Conservation (phyloP, 2,888 invertebrate species). For the Catocala sponsa region DNA sequence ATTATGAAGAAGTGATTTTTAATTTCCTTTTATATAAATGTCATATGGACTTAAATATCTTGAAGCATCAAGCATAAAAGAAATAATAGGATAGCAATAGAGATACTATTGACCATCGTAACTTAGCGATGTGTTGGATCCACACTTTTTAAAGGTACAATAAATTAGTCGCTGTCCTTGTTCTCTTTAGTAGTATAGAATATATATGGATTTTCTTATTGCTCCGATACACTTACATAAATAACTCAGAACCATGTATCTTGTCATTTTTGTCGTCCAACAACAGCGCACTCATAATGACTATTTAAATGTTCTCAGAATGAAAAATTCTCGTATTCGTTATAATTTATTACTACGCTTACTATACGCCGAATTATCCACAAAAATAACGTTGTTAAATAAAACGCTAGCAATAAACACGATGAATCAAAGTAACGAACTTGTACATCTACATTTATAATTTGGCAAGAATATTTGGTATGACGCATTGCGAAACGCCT, state of each 20-base stretch:
- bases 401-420: constrained; percentile 38
- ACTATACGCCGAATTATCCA: constrained; percentile 6
- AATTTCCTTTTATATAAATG: too few relatives aligned
- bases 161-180: too few relatives aligned
- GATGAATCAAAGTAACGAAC: constrained; percentile 43
- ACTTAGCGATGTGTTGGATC: too few relatives aligned
- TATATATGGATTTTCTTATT: too few relatives aligned
- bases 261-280: constrained; percentile 1
- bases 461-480: constrained; percentile 38
- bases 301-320: constrained; percentile 8
- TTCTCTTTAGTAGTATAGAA: too few relatives aligned
- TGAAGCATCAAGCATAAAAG: too few relatives aligned
- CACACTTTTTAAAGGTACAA: too few relatives aligned
- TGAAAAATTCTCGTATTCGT: constrained; percentile 5
- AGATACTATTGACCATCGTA: too few relatives aligned
- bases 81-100: too few relatives aligned
- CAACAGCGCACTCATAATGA: not conserved
- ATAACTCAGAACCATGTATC: not conserved
- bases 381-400: constrained; percentile 40
- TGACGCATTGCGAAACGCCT: constrained; percentile 36
- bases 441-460: constrained; percentile 36
- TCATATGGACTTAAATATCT: too few relatives aligned
- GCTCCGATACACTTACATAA: too few relatives aligned
- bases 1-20: too few relatives aligned
- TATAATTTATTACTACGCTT: constrained; percentile 10